Evolutionary conservation across 2,888 invertebrate genomes (phyloP).

Genomic region (Sinodicranocentrus sp.): DNA sequence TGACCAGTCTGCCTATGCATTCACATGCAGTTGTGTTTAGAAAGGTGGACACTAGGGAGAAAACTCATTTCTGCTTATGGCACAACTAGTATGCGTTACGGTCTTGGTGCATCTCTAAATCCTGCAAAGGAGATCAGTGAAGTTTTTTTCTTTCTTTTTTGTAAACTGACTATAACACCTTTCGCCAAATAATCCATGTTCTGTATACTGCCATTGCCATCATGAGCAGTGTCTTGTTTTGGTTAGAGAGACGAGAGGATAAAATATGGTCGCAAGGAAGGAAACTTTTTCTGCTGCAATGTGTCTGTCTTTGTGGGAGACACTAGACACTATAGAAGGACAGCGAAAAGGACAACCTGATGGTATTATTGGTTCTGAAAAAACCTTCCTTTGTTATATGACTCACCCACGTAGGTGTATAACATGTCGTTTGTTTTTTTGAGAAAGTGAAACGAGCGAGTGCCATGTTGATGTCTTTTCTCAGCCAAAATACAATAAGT

Average conservation of each 20-base stretch:
- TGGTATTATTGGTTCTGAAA: constrained; percentile 4
- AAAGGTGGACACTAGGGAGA: neutral
- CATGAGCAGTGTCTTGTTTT: constrained; percentile 2
- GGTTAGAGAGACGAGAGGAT: neutral
- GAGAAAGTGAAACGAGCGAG: neutral
- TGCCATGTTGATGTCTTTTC: constrained; percentile 26
- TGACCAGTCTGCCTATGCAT: constrained; percentile 24
- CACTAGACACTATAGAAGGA: neutral
- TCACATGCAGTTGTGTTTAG: neutral
- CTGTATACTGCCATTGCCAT: neutral
- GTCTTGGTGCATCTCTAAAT: neutral
- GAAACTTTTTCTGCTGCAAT: neutral
- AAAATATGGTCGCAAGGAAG: neutral
- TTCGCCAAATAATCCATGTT: constrained; percentile 14
- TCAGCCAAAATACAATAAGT: constrained; percentile 38
- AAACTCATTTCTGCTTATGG: neutral
- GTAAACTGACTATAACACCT: neutral
- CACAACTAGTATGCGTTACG: constrained; percentile 3
- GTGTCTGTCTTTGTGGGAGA: neutral
- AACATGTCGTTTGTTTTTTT: constrained; percentile 22
- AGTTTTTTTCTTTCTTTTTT: neutral
- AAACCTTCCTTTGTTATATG: constrained; percentile 4
- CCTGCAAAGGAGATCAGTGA: neutral
- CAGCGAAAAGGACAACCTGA: neutral
- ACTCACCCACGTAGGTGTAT: neutral